Conservation (phyloP, 2,797 vertebrate genomes). For the Intellagama lesueurii region DNA sequence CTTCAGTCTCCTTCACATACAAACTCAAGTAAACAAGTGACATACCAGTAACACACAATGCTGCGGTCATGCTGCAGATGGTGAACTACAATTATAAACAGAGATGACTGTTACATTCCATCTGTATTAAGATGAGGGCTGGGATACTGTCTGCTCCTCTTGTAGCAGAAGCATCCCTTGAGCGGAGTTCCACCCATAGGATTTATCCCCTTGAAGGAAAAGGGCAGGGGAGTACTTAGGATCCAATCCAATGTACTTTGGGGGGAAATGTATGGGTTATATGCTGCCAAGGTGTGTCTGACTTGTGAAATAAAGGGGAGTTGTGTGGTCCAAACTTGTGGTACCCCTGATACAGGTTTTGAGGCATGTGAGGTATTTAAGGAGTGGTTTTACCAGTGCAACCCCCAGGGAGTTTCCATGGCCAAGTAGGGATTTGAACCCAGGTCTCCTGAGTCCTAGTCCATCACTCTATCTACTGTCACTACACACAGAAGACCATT, state of each 20-base stretch:
- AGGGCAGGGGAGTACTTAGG: background rate
- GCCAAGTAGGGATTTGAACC: too few species aligned
- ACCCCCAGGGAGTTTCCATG: background rate
- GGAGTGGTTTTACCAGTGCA: too few species aligned
- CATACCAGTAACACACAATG: background rate
- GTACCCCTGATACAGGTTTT: too few species aligned
- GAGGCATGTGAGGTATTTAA: too few species aligned
- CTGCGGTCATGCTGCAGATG: background rate
- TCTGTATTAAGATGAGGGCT: background rate
- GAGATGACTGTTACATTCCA: background rate
- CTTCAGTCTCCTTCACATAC: constrained; percentile 42
- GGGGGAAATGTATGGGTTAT: too few species aligned
- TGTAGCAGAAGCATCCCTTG: background rate
- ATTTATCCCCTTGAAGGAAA: background rate
- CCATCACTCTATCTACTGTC: too few species aligned
- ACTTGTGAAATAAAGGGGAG: background rate
- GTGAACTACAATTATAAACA: background rate
- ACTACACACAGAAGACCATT: background rate
- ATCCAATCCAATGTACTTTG: background rate
- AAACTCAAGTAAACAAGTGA: constrained; percentile 56
- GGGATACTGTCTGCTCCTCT: too few species aligned
- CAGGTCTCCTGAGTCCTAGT: too few species aligned
- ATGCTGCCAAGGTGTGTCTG: too few species aligned
- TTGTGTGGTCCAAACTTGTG: too few species aligned
- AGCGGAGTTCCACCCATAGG: background rate